Percentiles rank a stretch among this genome's conserved stretches.
Evolutionary conservation across 2,888 invertebrate species (phyloP).

Genomic region (Agonum fuliginosum): DNA sequence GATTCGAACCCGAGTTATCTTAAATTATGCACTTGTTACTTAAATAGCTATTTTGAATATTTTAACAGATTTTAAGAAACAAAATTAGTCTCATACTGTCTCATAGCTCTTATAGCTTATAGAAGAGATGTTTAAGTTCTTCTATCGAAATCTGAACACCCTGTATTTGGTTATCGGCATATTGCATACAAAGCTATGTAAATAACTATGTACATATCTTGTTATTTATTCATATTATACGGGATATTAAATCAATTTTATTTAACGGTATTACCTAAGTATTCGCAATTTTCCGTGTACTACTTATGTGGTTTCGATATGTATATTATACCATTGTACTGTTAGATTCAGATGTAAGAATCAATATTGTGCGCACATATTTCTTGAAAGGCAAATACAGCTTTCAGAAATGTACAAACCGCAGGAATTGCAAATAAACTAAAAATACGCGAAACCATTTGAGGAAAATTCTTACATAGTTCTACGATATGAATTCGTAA

Average conservation of each 20-base stretch:
- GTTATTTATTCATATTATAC: not conserved
- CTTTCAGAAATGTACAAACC: not conserved
- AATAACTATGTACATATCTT: not conserved
- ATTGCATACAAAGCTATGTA: not conserved
- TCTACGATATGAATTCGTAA: too few species aligned
- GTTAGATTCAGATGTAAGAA: constrained; percentile 6
- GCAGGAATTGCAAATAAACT: not conserved
- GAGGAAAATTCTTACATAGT: too few species aligned
- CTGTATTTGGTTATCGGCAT: not conserved
- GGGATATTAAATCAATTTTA: constrained; percentile 26
- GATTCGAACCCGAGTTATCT: too few species aligned
- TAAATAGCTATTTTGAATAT: too few species aligned
- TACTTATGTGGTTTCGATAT: constrained; percentile 25
- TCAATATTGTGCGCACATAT: constrained; percentile 20
- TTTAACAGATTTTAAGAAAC: too few species aligned
- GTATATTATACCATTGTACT: constrained; percentile 21
- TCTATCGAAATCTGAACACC: too few species aligned
- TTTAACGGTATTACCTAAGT: constrained; percentile 43
- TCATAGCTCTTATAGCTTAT: too few species aligned
- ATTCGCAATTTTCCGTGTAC: constrained; percentile 31
- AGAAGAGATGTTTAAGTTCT: too few species aligned
- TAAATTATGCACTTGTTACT: too few species aligned
- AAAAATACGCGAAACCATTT: too few species aligned
- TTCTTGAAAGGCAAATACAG: not conserved
- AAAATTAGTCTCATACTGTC: too few species aligned